Conservation (phyloP, 2,888 invertebrate species). For the Seladonia tumulorum region DNA sequence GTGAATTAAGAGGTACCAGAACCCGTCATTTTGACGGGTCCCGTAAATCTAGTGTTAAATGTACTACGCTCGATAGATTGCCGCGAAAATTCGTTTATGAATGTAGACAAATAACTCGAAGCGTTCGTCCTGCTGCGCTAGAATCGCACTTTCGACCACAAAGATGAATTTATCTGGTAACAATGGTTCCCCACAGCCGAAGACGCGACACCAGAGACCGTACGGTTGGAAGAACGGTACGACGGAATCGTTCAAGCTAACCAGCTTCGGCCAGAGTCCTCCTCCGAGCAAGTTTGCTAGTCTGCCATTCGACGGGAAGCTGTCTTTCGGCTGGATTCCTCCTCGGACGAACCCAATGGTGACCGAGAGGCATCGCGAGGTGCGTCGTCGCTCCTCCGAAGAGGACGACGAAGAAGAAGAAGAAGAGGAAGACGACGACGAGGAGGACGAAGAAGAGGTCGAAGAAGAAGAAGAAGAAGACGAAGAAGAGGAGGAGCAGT, state of each 20-base stretch:
- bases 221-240: slow-evolving; percentile 89
- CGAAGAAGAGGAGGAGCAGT: neutral
- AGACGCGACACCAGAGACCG: slow-evolving; percentile 90
- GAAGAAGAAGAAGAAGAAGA: neutral
- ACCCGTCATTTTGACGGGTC: too few species aligned
- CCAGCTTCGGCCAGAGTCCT: slow-evolving; percentile 84
- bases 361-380: slow-evolving; percentile 91
- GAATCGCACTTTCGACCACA: neutral
- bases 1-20: too few species aligned
- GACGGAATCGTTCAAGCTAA: slow-evolving; percentile 80
- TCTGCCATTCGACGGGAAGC: slow-evolving; percentile 87
- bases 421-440: neutral
- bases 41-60: too few species aligned
- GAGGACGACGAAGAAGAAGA: slow-evolving; percentile 58
- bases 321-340: slow-evolving; percentile 86
- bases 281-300: slow-evolving; percentile 89
- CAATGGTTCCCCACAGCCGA: slow-evolving; percentile 86
- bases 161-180: neutral
- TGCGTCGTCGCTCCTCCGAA: slow-evolving; percentile 87
- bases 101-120: neutral
- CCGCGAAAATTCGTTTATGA: neutral
- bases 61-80: too few species aligned
- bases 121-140: neutral
- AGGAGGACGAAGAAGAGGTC: slow-evolving; percentile 54
- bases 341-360: slow-evolving; percentile 87